phyloP scores from a whole-genome alignment of 2,888 invertebrate genomes.

The Drosophila anceps region DNA sequence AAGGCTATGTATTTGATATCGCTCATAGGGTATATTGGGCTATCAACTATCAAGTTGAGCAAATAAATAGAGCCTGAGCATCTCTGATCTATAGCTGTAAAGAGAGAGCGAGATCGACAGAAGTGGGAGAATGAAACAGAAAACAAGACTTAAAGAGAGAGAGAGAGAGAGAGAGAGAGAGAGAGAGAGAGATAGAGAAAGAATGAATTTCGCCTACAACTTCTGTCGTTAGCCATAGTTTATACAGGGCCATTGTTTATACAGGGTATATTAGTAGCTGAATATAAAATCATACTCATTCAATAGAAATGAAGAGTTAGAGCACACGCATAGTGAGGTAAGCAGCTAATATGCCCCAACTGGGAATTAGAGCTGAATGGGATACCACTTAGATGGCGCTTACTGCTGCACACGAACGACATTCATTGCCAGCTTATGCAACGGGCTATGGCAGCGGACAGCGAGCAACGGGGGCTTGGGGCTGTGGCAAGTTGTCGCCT shows the following conservation, averaged over 20 bases:
- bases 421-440: conserved; percentile 59
- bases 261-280: background rate
- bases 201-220: too few relatives aligned
- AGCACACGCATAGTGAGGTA: background rate
- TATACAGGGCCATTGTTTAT: background rate
- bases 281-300: too few relatives aligned
- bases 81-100: too few relatives aligned
- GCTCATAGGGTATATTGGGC: background rate
- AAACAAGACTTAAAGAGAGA: too few relatives aligned
- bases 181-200: too few relatives aligned
- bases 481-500: conserved; percentile 31
- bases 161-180: too few relatives aligned
- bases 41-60: background rate
- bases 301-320: background rate
- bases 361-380: conserved; percentile 4
- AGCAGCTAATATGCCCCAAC: background rate
- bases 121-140: too few relatives aligned
- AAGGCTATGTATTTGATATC: background rate
- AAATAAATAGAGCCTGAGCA: too few relatives aligned
- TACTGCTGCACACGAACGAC: conserved; percentile 33
- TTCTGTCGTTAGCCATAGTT: too few relatives aligned
- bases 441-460: background rate
- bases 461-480: background rate
- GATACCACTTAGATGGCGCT: conserved; percentile 33
- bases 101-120: too few relatives aligned